Base-by-base conservation (phyloP, 2,113 vertebrate genomes). In the Eudyptes chrysolophus region DNA sequence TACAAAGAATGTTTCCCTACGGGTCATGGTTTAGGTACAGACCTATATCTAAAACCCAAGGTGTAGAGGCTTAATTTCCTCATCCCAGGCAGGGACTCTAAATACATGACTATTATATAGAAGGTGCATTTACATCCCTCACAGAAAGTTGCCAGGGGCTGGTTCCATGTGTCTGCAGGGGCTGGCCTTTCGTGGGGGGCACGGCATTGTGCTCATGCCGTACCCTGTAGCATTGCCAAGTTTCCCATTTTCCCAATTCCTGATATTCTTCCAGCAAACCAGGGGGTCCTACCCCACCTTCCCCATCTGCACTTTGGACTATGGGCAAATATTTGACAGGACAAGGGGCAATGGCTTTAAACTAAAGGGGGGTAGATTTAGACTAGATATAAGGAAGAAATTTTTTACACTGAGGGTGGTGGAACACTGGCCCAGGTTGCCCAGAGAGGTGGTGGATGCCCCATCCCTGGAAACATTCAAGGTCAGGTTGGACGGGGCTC, bases 171-270 rank as follows among this genome's bases (percentile, higher is more conserved):
- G 17, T 27, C 68, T 36, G 32, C 29, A 29, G 65, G 42, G 49
- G 25, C 21, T 62, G 55, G 20, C 12, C 7, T 54, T 48, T 38
- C 0, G 0, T 2, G 44, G n/a, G 25, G 29, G 17, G 4, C 38
- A 32, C 2, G 1, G 27, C 25, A 40, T 18, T 2, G 0, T 48
- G 29, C 18, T 68, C 16, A 29, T 1, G 0, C 26, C 0, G 0
- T 55, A 13, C 30, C 51, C 51, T n/a, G 32, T 13, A 48, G 20
- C 38, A 22, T 29, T 13, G 60, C 17, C 2, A 4, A 42, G 4
- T 44, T 75, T 36, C 51, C 14, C 36, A 11, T 71, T 54, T 71
- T n/a, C 61, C 68, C 40, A 34, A 2, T 46, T 92, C 8, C 48
- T 58, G 48, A 40, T 71, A 24, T 44, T 72, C n/a, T 70, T 57